These are phyloP conservation scores for Plutomurus gul DNA, from an alignment of 1,140 invertebrate species.

Conservation along the genomic window DNA sequence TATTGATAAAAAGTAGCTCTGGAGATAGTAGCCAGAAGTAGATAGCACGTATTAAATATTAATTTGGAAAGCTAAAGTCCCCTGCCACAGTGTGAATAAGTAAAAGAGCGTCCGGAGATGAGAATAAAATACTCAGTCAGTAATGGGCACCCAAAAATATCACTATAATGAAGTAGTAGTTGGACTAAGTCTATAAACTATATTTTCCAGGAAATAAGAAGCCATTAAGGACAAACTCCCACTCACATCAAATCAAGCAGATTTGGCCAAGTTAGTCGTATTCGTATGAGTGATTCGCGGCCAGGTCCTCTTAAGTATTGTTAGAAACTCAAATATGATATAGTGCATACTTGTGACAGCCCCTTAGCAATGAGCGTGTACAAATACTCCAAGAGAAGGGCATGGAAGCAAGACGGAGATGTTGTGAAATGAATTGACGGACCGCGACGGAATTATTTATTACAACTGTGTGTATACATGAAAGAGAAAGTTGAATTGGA, in stretches of 20 bases:
- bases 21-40: not conserved
- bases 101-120: constrained; percentile 2
- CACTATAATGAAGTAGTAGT: not conserved
- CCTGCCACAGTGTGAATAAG: constrained; percentile 4
- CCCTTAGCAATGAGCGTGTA: no score
- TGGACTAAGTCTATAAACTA: no score
- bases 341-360: no score
- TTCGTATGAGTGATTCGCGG: no score
- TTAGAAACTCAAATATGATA: no score
- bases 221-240: no score
- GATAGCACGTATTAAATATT: constrained; percentile 3
- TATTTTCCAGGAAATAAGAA: no score
- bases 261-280: no score
- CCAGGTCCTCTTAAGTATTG: no score
- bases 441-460: constrained; percentile 16
- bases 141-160: no score
- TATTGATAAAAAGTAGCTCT: constrained; percentile 4
- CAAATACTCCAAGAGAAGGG: not conserved
- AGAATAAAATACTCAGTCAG: constrained; percentile 18
- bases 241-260: no score
- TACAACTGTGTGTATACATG: constrained; percentile 10
- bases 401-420: not conserved
- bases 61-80: not conserved
- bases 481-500: constrained; percentile 25
- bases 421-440: constrained; percentile 10